Evolutionary conservation across 2,797 vertebrate genomes (phyloP).

Genomic region (Scolopax bukidnonensis): DNA sequence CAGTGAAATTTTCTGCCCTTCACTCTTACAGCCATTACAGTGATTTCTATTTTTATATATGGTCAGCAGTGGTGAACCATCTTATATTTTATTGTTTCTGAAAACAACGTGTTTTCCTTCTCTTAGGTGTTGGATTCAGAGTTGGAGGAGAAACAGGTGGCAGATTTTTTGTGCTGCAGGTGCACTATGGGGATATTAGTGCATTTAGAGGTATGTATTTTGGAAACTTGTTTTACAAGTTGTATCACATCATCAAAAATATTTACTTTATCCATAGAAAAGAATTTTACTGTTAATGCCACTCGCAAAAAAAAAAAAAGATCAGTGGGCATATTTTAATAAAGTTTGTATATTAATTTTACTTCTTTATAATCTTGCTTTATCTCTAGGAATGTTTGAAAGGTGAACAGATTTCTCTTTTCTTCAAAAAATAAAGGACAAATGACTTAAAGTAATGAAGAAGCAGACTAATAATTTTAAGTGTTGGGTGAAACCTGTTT

Average conservation of each 20-base stretch:
- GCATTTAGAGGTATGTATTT: slow-evolving; percentile 88
- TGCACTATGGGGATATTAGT: slow-evolving; percentile 92
- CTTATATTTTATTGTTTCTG: not conserved
- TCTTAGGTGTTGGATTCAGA: slow-evolving; percentile 91
- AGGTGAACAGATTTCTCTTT: not conserved
- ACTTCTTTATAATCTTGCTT: not conserved
- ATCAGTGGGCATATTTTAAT: not conserved
- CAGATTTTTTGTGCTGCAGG: slow-evolving; percentile 93
- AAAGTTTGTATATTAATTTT: not conserved
- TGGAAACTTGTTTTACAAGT: not conserved
- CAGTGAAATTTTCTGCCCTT: not conserved
- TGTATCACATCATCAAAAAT: not conserved
- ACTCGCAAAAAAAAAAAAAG: not conserved
- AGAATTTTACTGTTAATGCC: not conserved
- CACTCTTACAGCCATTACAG: not conserved
- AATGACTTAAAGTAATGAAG: not conserved
- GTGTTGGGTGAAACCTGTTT: not conserved
- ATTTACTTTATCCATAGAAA: not conserved
- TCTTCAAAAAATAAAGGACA: not conserved
- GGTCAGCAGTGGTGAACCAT: not conserved
- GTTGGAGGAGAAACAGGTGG: slow-evolving; percentile 88
- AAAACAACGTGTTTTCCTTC: not conserved
- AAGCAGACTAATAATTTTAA: not conserved
- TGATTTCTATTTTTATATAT: not conserved
- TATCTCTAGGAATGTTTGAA: not conserved